A percentile compares a stretch with the other conserved stretches of the same genome.
phyloP scores from a whole-genome alignment of 2,888 invertebrate species.

The Peribatodes rhomboidaria region DNA sequence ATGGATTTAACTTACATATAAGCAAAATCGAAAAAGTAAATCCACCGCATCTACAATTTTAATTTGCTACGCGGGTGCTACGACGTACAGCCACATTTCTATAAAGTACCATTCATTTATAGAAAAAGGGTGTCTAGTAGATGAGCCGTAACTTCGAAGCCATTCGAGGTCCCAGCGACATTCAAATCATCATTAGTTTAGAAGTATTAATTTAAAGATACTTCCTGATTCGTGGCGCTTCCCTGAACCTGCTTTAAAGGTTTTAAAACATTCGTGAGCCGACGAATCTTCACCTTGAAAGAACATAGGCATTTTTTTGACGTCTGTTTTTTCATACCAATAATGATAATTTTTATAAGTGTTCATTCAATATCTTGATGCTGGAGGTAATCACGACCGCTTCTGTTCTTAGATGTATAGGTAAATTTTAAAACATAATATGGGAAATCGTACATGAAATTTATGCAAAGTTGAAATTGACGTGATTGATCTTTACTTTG shows the following conservation, averaged over 20 bases:
- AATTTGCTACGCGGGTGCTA: constrained; percentile 36
- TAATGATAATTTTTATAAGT: constrained; percentile 79
- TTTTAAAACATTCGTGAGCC: constrained; percentile 74
- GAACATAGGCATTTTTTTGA: constrained; percentile 75
- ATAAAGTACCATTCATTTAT: constrained; percentile 21
- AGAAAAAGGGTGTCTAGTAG: constrained; percentile 14
- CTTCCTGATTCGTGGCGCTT: constrained; percentile 78
- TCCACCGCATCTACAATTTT: constrained; percentile 23
- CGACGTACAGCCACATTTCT: constrained; percentile 16
- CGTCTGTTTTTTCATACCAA: constrained; percentile 72
- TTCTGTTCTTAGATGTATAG: constrained; percentile 64
- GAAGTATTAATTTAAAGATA: constrained; percentile 61
- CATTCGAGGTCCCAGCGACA: constrained; percentile 35
- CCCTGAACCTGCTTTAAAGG: constrained; percentile 76
- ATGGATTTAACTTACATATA: no score
- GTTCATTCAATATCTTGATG: constrained; percentile 79
- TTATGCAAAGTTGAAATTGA: constrained; percentile 61
- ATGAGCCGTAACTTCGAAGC: neutral
- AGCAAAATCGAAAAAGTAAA: neutral
- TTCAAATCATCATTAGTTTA: constrained; percentile 62
- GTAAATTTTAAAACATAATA: constrained; percentile 66
- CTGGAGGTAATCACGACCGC: constrained; percentile 77
- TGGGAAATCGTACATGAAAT: constrained; percentile 65
- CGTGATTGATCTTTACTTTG: neutral
- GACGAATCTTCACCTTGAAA: constrained; percentile 80